Conservation (phyloP, 1,140 invertebrate genomes). For the Drosophila nigrodunni region DNA sequence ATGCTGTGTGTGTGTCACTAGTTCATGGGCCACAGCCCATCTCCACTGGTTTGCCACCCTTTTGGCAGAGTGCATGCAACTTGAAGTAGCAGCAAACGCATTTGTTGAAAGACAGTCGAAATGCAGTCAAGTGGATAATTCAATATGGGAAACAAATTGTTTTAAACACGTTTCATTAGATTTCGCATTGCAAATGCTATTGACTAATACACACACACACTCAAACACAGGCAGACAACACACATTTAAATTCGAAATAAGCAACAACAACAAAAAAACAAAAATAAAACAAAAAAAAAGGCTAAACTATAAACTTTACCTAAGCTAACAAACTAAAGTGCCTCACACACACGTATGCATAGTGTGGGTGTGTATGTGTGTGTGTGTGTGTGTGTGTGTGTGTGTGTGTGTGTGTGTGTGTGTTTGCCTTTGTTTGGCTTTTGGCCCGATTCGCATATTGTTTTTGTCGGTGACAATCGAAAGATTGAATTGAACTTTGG, state of each 20-base stretch:
- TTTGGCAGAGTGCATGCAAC: background rate
- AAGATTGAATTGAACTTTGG: conserved; percentile 80
- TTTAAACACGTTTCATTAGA: conserved; percentile 82
- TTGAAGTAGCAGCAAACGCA: conserved; percentile 11
- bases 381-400: background rate
- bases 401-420: conserved; percentile 1
- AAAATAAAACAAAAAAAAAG: background rate
- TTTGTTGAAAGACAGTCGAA: conserved; percentile 54
- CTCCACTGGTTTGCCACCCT: background rate
- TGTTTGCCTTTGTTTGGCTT: conserved; percentile 19
- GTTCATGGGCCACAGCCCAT: background rate
- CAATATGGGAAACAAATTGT: conserved; percentile 81
- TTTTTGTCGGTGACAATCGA: conserved; percentile 78
- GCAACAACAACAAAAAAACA: conserved; percentile 29
- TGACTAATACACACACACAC: conserved; percentile 49
- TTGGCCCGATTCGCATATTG: conserved; percentile 53
- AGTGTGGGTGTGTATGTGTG: background rate
- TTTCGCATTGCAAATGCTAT: conserved; percentile 53
- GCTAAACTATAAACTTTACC: conserved; percentile 6
- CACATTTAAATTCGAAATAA: conserved; percentile 60
- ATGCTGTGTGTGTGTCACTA: background rate
- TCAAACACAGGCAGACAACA: conserved; percentile 1
- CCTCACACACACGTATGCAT: background rate
- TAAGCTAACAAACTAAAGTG: conserved; percentile 43
- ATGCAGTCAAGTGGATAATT: conserved; percentile 74